Conservation (phyloP, 1,140 invertebrate genomes). For the Acromyrmex heyeri region DNA sequence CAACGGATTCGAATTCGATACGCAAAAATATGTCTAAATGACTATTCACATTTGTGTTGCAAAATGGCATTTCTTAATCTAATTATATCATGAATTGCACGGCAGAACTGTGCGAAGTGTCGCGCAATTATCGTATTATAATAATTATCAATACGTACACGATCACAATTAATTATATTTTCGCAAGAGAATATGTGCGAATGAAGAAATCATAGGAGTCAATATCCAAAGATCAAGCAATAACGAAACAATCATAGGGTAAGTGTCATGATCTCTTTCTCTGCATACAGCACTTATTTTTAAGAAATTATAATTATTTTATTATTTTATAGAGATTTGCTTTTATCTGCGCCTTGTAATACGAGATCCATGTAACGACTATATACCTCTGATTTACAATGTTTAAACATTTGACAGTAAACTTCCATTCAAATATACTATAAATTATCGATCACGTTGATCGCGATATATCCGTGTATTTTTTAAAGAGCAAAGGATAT, state of each 20-base stretch:
- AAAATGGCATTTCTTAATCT: too few species aligned
- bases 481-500: not conserved
- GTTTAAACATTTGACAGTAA: not conserved
- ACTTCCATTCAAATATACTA: not conserved
- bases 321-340: not conserved
- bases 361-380: not conserved
- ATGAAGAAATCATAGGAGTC: not conserved
- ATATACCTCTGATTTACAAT: not conserved
- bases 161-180: not conserved
- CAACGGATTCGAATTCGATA: too few species aligned
- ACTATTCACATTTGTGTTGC: too few species aligned
- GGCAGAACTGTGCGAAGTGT: too few species aligned
- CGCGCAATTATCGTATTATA: not conserved
- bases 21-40: too few species aligned
- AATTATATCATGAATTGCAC: not conserved
- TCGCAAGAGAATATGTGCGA: not conserved
- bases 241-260: too few species aligned
- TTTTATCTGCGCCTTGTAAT: not conserved
- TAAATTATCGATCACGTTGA: slow-evolving; percentile 11
- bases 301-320: not conserved
- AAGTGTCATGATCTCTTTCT: not conserved
- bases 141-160: not conserved
- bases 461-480: not conserved
- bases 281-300: not conserved
- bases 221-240: not conserved